Evolutionary conservation across 1,140 invertebrate species (phyloP), one percentile per base, ranked within the genome.

Genomic region (Brachionus angularis): DNA sequence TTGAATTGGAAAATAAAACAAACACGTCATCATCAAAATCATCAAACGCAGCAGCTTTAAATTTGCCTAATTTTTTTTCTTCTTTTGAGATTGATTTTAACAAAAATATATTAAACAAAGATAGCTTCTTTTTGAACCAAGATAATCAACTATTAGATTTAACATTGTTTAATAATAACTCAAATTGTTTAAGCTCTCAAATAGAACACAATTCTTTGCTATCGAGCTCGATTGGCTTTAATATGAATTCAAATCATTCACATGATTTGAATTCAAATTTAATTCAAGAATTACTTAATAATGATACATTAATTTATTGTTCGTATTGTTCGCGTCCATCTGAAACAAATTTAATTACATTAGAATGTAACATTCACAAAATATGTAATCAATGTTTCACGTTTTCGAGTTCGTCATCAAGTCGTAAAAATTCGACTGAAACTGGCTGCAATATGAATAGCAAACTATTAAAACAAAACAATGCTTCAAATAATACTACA

Each of bases 241-340:
- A n/a, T n/a, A n/a, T n/a, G n/a, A n/a, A n/a, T n/a, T n/a, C n/a
- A n/a, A n/a, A n/a, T n/a, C n/a, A n/a, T n/a, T n/a, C n/a, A n/a
- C n/a, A n/a, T n/a, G n/a, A n/a, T n/a, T n/a, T n/a, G n/a, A 58
- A 58, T 58, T 34, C 36, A 39, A 58, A 39, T 39, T 58, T n/a
- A 23, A 0, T 36, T 8, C 25, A 39, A 4, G 18, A 18, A 16
- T 33, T 36, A 10, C 23, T 29, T 3, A 58, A 58, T 29, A 33
- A 36, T 14, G 3, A 10, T 36, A 8, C 27, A 14, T 31, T 23
- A 23, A 5, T 34, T 2, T 7, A 2, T 10, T 67, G 62, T 27
- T 67, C 62, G 14, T 67, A 67, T 31, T 67, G 62, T 21, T 46
- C 42, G 16, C 62, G 47, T 12, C 16, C n/a, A 27, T 21, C 16